A percentile compares a stretch with the other conserved stretches of the same genome.
Evolutionary conservation across 2,888 invertebrate species (phyloP).

Genomic region (Volucella inflata): DNA sequence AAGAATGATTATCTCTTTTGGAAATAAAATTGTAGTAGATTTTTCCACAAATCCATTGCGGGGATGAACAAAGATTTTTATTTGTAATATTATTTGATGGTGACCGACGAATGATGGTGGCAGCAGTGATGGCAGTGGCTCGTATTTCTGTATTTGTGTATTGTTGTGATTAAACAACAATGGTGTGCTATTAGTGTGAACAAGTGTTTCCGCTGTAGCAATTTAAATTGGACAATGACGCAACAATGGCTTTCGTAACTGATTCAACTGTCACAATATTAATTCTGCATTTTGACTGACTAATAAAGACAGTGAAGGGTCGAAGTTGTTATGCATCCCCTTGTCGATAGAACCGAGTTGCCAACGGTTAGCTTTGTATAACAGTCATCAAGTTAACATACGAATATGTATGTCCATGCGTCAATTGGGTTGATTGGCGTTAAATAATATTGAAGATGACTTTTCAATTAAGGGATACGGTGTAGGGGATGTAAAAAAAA

Average conservation of each 20-base stretch:
- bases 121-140: too few species aligned
- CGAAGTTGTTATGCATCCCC: background rate
- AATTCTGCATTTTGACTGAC: slow-evolving; percentile 47
- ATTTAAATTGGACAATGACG: slow-evolving; percentile 64
- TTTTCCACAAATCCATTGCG: too few species aligned
- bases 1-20: slow-evolving; percentile 2
- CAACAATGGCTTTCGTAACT: slow-evolving; percentile 41
- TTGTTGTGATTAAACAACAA: slow-evolving; percentile 50
- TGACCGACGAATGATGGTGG: background rate
- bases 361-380: slow-evolving; percentile 65
- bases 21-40: background rate
- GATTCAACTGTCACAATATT: slow-evolving; percentile 51
- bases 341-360: slow-evolving; percentile 52
- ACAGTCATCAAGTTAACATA: slow-evolving; percentile 59
- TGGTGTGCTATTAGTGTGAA: slow-evolving; percentile 61
- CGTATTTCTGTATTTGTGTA: slow-evolving; percentile 1
- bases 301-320: slow-evolving; percentile 13
- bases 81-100: background rate
- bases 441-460: slow-evolving; percentile 62
- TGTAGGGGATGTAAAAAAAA: background rate
- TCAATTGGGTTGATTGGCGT: slow-evolving; percentile 67
- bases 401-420: background rate
- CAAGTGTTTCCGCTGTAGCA: slow-evolving; percentile 71
- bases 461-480: slow-evolving; percentile 66
- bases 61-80: background rate